Evolutionary conservation across 2,797 vertebrate genomes (phyloP).

Genomic region (Mormyrus proboscirostris): DNA sequence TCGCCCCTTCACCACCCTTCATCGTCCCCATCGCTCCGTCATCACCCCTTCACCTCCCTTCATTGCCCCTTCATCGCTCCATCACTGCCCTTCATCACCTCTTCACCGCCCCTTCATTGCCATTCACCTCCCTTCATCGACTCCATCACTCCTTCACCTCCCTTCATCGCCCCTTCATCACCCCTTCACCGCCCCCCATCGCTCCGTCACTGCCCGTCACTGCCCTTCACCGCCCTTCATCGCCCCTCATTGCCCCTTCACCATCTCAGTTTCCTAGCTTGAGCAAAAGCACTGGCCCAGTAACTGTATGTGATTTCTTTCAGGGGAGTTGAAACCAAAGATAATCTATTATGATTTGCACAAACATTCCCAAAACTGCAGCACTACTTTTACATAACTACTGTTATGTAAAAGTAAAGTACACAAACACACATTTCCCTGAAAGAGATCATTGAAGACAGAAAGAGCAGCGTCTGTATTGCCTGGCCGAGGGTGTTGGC

Average conservation of each 20-base stretch:
- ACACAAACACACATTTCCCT: background rate
- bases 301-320: background rate
- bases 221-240: too few species aligned
- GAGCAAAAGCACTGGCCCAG: background rate
- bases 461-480: background rate
- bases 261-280: background rate
- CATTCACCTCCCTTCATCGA: background rate
- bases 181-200: too few species aligned
- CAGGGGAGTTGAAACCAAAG: background rate
- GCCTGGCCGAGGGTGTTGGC: background rate
- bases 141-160: too few species aligned
- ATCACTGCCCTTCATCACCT: too few species aligned
- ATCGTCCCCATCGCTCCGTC: too few species aligned
- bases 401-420: background rate
- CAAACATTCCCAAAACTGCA: background rate
- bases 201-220: background rate
- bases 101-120: too few species aligned
- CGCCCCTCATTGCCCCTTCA: background rate
- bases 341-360: background rate
- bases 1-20: too few species aligned
- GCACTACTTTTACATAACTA: background rate
- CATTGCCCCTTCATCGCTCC: too few species aligned
- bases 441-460: slow-evolving; percentile 1
- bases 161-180: background rate
- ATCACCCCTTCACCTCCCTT: too few species aligned